A percentile compares a stretch with the other conserved stretches of the same genome.
Evolutionary conservation across 2,113 vertebrate species (phyloP).

Genomic region (Pteropus alecto): DNA sequence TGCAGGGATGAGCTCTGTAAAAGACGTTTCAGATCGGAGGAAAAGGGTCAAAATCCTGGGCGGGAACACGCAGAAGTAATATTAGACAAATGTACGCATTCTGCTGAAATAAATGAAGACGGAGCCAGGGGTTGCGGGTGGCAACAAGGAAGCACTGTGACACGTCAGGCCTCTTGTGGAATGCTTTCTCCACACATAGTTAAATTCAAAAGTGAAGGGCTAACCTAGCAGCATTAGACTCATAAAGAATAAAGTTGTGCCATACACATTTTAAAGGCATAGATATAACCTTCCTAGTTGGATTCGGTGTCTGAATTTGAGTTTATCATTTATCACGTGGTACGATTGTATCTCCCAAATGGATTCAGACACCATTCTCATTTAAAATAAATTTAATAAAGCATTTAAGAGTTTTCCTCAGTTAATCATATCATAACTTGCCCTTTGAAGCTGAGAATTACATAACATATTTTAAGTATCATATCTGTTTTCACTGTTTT

Average conservation of each 20-base stretch:
- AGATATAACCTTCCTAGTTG: not conserved
- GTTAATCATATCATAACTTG: conserved; percentile 28
- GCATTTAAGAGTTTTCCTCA: not conserved
- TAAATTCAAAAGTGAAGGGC: not conserved
- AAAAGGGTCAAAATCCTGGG: conserved; percentile 57
- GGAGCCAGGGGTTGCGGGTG: not conserved
- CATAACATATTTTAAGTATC: not conserved
- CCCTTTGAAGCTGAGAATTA: conserved; percentile 39
- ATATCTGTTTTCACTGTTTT: not conserved
- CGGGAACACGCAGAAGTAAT: conserved; percentile 55
- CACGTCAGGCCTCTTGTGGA: not conserved
- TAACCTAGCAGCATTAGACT: not conserved
- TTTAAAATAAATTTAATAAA: conserved; percentile 23
- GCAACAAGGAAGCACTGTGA: not conserved
- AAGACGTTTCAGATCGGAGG: conserved; percentile 49
- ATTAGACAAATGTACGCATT: conserved; percentile 56
- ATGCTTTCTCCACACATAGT: not conserved
- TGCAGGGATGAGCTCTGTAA: not conserved
- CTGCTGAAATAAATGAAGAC: conserved; percentile 55
- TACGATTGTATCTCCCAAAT: not conserved
- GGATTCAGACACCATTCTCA: not conserved
- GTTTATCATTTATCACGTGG: not conserved
- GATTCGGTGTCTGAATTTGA: conserved; percentile 26
- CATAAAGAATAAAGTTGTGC: not conserved
- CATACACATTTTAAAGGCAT: not conserved